phyloP scores from a whole-genome alignment of 2,888 invertebrate genomes.

The Subacronicta megacephala region DNA sequence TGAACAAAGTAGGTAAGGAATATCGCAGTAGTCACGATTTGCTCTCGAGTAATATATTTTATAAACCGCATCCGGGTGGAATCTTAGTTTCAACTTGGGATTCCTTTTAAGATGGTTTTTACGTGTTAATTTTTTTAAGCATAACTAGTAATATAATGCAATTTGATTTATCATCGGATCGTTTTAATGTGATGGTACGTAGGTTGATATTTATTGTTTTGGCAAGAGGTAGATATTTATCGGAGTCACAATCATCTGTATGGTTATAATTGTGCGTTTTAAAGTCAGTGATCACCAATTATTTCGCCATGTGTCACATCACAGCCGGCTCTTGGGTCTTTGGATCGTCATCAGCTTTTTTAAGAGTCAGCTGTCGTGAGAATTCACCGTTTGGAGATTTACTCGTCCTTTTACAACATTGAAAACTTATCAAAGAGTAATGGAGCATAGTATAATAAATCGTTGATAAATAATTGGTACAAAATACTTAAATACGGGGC shows the following conservation, averaged over 20 bases:
- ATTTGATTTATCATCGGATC: neutral
- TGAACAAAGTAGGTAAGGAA: slow-evolving; percentile 23
- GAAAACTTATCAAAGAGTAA: no score
- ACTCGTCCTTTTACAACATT: no score
- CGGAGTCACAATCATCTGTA: neutral
- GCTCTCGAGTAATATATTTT: slow-evolving; percentile 14
- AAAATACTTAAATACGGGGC: no score
- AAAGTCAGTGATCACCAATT: neutral
- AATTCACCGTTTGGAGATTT: no score
- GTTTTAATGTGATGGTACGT: neutral
- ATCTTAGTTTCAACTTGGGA: slow-evolving; percentile 18
- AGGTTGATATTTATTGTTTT: neutral
- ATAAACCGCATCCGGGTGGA: slow-evolving; percentile 56
- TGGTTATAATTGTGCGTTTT: neutral
- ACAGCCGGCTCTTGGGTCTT: no score
- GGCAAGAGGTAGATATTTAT: neutral
- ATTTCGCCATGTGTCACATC: no score
- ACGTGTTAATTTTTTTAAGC: slow-evolving; percentile 10
- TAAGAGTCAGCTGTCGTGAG: no score
- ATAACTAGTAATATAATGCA: neutral
- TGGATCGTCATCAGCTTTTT: no score
- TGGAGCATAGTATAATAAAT: no score
- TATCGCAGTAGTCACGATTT: slow-evolving; percentile 46
- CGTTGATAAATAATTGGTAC: no score
- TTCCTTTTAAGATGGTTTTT: slow-evolving; percentile 24